Conservation (phyloP, 1,140 invertebrate genomes). For the Colletes gigas region DNA sequence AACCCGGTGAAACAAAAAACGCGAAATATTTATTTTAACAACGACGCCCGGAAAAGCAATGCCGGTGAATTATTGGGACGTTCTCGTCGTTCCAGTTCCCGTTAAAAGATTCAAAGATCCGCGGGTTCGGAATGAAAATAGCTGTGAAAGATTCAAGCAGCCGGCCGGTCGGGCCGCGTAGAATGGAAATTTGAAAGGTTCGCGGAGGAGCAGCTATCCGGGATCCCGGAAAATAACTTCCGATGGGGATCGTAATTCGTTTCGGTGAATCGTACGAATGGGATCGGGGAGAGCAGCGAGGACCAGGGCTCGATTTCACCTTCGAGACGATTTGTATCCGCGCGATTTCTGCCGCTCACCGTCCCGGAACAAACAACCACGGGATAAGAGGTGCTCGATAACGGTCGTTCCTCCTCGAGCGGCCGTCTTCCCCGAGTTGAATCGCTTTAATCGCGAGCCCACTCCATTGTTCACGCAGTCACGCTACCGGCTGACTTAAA, state of each 20-base stretch:
- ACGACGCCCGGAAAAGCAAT: too few species aligned
- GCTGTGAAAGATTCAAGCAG: neutral
- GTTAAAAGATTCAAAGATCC: neutral
- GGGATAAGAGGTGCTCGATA: neutral
- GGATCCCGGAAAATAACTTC: slow-evolving; percentile 8
- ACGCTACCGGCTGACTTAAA: slow-evolving; percentile 26
- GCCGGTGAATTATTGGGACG: too few species aligned
- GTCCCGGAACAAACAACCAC: neutral
- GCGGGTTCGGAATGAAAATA: neutral
- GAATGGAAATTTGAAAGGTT: slow-evolving; percentile 9
- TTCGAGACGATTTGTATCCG: slow-evolving; percentile 22
- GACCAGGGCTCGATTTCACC: slow-evolving; percentile 21
- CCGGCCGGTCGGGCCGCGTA: neutral
- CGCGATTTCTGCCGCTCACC: neutral
- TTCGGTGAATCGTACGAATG: neutral
- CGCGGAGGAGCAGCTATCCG: neutral
- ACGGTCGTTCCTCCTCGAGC: neutral
- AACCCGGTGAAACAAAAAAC: too few species aligned
- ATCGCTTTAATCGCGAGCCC: slow-evolving; percentile 4
- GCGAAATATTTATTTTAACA: too few species aligned
- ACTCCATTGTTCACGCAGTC: neutral
- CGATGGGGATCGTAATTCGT: slow-evolving; percentile 3
- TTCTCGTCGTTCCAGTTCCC: neutral
- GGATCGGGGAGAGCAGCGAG: neutral
- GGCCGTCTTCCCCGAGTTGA: neutral